Evolutionary conservation across 2,797 vertebrate species (phyloP).

Genomic region (Oryzias sinensis): DNA sequence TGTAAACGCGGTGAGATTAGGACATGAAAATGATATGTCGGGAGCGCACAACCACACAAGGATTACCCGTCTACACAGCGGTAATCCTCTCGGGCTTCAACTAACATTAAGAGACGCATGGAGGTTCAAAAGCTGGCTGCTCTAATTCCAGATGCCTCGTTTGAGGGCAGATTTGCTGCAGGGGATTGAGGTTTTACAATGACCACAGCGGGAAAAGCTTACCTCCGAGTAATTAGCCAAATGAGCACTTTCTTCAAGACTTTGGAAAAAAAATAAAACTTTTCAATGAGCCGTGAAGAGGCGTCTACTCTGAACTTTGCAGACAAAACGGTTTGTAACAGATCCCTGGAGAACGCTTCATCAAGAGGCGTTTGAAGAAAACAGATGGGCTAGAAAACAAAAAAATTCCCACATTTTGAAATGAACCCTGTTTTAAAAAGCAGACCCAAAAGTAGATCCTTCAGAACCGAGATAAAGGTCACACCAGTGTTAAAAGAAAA

Average conservation of each 20-base stretch:
- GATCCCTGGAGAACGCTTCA: too few species aligned
- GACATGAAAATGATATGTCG: constrained; percentile 48
- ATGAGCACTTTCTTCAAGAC: neutral
- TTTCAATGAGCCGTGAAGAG: too few species aligned
- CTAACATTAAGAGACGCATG: constrained; percentile 19
- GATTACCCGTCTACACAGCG: constrained; percentile 60
- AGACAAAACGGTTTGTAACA: too few species aligned
- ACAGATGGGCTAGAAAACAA: too few species aligned
- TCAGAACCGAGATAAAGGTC: too few species aligned
- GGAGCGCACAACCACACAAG: constrained; percentile 47
- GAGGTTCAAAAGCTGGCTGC: neutral
- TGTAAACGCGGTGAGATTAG: constrained; percentile 55
- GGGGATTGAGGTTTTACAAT: neutral
- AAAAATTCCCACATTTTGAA: too few species aligned
- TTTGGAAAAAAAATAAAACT: neutral
- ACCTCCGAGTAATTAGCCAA: neutral
- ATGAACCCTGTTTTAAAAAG: too few species aligned
- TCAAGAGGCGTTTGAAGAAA: too few species aligned
- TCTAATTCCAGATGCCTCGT: neutral
- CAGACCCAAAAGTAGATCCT: too few species aligned
- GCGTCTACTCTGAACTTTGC: too few species aligned
- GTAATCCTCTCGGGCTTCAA: constrained; percentile 55
- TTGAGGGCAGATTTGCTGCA: neutral
- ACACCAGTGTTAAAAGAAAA: too few species aligned
- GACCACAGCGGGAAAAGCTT: neutral